Base-by-base conservation (phyloP, 2,797 vertebrate species). In the Protosalanx chinensis region DNA sequence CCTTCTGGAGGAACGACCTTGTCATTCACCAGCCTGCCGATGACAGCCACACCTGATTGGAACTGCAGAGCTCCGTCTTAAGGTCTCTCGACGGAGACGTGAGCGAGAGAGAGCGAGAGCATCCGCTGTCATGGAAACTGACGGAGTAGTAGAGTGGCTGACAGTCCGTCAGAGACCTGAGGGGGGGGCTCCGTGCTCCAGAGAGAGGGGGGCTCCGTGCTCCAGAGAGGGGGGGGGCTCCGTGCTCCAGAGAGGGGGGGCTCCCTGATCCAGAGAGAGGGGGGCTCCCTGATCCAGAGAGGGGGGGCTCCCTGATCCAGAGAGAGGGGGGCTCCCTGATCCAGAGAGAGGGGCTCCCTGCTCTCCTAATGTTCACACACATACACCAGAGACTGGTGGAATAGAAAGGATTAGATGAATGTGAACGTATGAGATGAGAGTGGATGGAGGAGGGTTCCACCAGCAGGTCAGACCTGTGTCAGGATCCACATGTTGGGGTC, bases 111-210 rank as follows among this genome's bases (percentile, higher is more conserved):
- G 15, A 53, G 58, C 41, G 23, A 61, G 41, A 56, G 76, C 83
- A 82, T 3, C 51, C 60, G 67, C 10, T 67, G 68, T 5, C 0
- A 59, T 73, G 71, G 75, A 84, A 84, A 83, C 74, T 85, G 80
- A 27, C 74, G 80, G 75, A 69, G 75, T 75, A 3, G 68, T 71
- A 66, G 51, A n/a, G 79, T 83, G 0, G 86, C 81, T 90, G 91
- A 92, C 90, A 90, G 84, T 83, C 76, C 67, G 68, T 87, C 87
- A 88, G 71, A 85, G 78, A 80, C 69, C 77, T 53, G 72, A 16
- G 41, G 68, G 23, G 23, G 23, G 23, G n/a, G n/a, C n/a, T n/a
- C n/a, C n/a, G n/a, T n/a, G n/a, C n/a, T n/a, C n/a, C n/a, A n/a
- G n/a, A n/a, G n/a, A n/a, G n/a, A n/a, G n/a, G n/a, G n/a, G n/a